These are phyloP conservation scores for Lapara coniferarum DNA, from an alignment of 2,888 invertebrate species.

Conservation along the genomic window DNA sequence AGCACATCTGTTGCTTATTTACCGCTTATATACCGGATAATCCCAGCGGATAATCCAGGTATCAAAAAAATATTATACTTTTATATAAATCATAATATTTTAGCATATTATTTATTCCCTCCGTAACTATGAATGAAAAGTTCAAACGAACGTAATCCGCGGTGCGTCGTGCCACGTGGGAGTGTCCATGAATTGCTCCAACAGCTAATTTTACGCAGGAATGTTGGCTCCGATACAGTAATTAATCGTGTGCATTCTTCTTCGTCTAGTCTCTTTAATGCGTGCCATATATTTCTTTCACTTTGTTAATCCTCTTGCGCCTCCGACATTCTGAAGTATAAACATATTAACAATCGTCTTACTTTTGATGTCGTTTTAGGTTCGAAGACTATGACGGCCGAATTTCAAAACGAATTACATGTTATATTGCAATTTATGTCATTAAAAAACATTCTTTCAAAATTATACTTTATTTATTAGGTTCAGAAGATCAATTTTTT, in stretches of 20 bases:
- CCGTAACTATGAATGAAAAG: constrained; percentile 28
- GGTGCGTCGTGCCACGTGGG: constrained; percentile 49
- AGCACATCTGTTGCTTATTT: too few species aligned
- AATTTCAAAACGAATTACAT: too few species aligned
- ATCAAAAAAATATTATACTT: not conserved
- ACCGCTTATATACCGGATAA: too few species aligned
- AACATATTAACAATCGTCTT: not conserved
- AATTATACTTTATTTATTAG: not conserved
- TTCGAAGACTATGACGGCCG: not conserved
- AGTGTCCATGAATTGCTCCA: constrained; percentile 64
- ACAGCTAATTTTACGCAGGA: constrained; percentile 70
- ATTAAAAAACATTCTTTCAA: not conserved
- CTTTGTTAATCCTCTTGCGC: constrained; percentile 4
- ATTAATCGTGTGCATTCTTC: constrained; percentile 67
- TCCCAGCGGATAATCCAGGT: too few species aligned
- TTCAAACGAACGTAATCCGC: constrained; percentile 19
- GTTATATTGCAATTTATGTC: too few species aligned
- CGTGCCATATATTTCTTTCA: constrained; percentile 24
- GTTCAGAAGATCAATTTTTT: too few species aligned
- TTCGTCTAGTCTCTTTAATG: constrained; percentile 57
- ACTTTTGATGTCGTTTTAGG: not conserved
- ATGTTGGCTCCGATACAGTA: constrained; percentile 69
- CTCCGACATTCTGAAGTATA: constrained; percentile 6
- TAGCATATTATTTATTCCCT: constrained; percentile 3
- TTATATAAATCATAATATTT: not conserved